A percentile compares a stretch with the other conserved stretches of the same genome.
These are phyloP conservation scores for Acrobasis consociella DNA, from an alignment of 2,888 invertebrate genomes.

Conservation along the genomic window DNA sequence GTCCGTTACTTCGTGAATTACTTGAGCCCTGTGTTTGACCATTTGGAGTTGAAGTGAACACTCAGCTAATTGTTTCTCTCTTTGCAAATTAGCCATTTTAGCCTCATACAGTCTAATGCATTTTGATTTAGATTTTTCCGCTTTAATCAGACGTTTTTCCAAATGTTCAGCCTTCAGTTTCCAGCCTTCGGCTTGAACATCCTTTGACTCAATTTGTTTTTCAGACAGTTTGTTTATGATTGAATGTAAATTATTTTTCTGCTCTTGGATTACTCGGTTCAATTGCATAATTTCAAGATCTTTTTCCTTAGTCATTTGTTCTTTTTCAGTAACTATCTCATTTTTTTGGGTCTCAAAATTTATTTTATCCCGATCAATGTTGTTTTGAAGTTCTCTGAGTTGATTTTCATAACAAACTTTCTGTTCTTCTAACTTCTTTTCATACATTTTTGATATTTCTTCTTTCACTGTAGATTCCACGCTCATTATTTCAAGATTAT, in stretches of 20 bases:
- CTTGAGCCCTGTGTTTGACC: constrained; percentile 63
- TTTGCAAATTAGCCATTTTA: constrained; percentile 59
- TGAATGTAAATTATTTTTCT: constrained; percentile 52
- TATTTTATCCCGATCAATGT: constrained; percentile 41
- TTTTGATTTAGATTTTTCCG: constrained; percentile 63
- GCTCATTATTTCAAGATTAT: constrained; percentile 58
- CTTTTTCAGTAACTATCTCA: constrained; percentile 49
- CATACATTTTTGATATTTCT: constrained; percentile 50
- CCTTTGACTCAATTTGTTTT: constrained; percentile 40
- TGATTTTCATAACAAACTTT: constrained; percentile 50
- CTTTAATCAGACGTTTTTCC: constrained; percentile 62
- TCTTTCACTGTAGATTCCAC: constrained; percentile 49
- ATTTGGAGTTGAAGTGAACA: constrained; percentile 68
- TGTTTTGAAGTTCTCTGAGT: constrained; percentile 46
- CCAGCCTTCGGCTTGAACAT: constrained; percentile 39
- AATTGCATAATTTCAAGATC: constrained; percentile 54
- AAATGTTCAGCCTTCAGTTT: constrained; percentile 51
- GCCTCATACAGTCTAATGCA: constrained; percentile 56
- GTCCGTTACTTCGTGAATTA: constrained; percentile 58
- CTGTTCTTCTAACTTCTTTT: constrained; percentile 55
- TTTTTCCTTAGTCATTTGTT: constrained; percentile 52
- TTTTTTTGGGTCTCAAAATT: constrained; percentile 43
- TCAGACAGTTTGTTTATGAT: constrained; percentile 52
- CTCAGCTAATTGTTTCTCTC: constrained; percentile 66
- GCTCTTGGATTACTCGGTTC: constrained; percentile 50